Evolutionary conservation across 2,888 invertebrate species (phyloP), one percentile per base, ranked within the genome.

Genomic region (Parnassius glacialis): DNA sequence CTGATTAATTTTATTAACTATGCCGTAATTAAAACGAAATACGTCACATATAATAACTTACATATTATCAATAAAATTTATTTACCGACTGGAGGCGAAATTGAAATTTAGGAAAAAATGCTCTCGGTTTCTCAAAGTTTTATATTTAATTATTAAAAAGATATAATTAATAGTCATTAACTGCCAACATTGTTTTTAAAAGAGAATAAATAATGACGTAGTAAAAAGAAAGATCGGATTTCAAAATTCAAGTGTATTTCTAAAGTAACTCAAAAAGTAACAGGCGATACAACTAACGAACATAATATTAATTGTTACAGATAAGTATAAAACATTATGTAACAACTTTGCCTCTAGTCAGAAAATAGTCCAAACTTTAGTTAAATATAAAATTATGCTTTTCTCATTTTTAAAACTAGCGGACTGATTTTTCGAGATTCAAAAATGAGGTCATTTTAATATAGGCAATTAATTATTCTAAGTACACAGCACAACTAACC

Each of bases 401-500:
- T 79, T 81, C 82, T 69, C 68, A 70, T 68, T 63, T 71, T 73
- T 82, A 74, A 72, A 80, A 72, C 90, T 90, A 90, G 81, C 90
- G 89, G 89, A 90, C 90, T 89, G 90, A 79, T 84, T 83, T 79
- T 72, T 82, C 78, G 90, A 89, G 88, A 88, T 76, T 86, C 82
- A 80, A 79, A 79, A 82, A 79, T 83, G 86, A 87, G 84, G 85
- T 84, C 72, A 66, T 74, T 75, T 74, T 80, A 77, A 76, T 78
- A 75, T 74, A 82, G 80, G 79, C 81, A 80, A 77, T 83, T 74
- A 77, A 73, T 80, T 83, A 85, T 67, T 76, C 89, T 90, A 90
- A 88, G 82, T 90, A 90, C 90, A 90, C 90, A 85, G 90, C 90
- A 90, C 90, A 87, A 87, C 89, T 90, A 90, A 89, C 82, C 76